Base-by-base conservation (phyloP, 37 sponge, comb jelly and placozoan species). In the Axinella damicornis region DNA sequence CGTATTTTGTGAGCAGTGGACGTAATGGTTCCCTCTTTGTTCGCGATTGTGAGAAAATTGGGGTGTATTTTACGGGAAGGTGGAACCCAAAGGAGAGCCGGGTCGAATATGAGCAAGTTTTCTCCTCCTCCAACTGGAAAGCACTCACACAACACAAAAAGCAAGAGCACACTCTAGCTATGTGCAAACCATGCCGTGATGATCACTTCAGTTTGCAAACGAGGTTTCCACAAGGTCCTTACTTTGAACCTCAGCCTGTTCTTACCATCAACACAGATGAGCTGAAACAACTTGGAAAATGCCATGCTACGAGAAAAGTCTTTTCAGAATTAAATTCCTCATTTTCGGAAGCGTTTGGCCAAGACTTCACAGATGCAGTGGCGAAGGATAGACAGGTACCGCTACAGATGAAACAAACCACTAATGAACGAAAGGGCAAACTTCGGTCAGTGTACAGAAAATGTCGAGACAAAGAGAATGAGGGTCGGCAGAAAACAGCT, bases 51-150 rank as follows among this genome's bases (percentile, higher is more conserved):
- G 22, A 71, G 17, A 71, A 35, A 22, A 34, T 71, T 18, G 12
- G 16, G 12, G 12, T 12, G 18, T 11, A 24, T 12, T 64, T 15
- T 15, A 21, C 25, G 11, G 16, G n/a, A 17, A 46, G 25, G 25
- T 46, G 57, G 57, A 22, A 74, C 33, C 75, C 75, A 74, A 31
- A 14, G 46, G 75, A 74, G 75, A 74, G 31, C 25, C 25, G 25
- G 25, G n/a, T 54, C 11, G 58, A 54, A 31, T 74, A 74, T 16
- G 56, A 54, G 24, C 57, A 55, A 14, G 19, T 28, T 16, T 74
- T 74, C 25, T 46, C 75, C 14, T 24, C 16, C 16, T 24, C 35
- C 17, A 74, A 32, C 56, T 74, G 75, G 75, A 54, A 74, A 37
- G 75, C 13, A 16, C 25, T 74, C 16, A 56, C 75, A 31, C 6